phyloP scores from a whole-genome alignment of 2,797 vertebrate species.

The Scyliorhinus canicula region DNA sequence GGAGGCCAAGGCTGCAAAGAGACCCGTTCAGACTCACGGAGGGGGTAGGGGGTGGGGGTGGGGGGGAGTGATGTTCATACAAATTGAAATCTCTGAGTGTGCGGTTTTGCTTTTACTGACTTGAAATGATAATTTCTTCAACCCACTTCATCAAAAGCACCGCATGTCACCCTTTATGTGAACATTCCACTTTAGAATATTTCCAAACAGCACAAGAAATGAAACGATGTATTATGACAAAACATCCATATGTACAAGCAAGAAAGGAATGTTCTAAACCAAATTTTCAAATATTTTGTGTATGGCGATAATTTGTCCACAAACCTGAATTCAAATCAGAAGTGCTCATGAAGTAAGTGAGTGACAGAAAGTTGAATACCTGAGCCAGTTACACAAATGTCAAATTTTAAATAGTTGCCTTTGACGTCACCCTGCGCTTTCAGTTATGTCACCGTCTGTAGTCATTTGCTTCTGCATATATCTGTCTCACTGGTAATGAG shows the following conservation, averaged over 20 bases:
- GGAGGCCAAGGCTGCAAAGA: neutral
- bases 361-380: neutral
- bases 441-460: neutral
- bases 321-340: neutral
- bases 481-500: neutral
- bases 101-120: neutral
- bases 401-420: neutral
- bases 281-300: neutral
- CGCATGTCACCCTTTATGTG: neutral
- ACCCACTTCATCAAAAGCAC: neutral
- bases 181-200: neutral
- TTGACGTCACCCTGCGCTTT: neutral
- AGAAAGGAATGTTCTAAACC: neutral
- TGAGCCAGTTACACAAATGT: neutral
- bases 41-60: no score
- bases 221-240: neutral
- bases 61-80: neutral
- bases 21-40: no score
- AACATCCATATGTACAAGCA: neutral
- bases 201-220: neutral
- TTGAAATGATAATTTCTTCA: neutral
- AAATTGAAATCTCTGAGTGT: neutral
- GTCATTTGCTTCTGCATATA: slow-evolving; percentile 19
- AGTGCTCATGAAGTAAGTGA: neutral
- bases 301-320: neutral